Percentiles rank a stretch among this genome's conserved stretches.
These are phyloP conservation scores for Perodicticus potto DNA, from an alignment of 2,797 vertebrate species.

Conservation along the genomic window DNA sequence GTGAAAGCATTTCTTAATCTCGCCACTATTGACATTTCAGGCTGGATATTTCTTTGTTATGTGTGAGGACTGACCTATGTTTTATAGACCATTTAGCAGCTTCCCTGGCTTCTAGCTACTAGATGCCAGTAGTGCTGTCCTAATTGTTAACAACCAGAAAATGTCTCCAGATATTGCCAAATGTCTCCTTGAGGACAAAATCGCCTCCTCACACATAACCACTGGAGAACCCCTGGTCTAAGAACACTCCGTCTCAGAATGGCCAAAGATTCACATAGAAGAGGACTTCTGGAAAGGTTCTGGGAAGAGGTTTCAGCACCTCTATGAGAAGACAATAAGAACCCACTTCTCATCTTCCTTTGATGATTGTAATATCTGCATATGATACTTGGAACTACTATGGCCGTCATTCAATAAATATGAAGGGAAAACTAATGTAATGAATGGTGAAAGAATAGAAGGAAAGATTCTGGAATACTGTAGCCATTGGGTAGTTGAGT, in stretches of 20 bases:
- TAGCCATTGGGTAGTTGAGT: background rate
- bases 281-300: background rate
- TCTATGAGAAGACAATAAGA: background rate
- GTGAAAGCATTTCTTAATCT: background rate
- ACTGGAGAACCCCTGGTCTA: background rate
- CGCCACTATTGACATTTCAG: background rate
- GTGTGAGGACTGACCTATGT: rapidly evolving
- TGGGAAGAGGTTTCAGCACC: background rate
- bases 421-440: background rate
- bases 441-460: background rate
- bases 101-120: background rate
- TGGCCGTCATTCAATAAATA: background rate
- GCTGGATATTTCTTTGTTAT: background rate
- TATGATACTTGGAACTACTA: background rate
- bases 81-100: background rate
- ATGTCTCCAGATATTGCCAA: background rate
- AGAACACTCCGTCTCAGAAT: background rate
- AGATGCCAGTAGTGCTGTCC: background rate
- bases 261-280: background rate
- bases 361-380: background rate
- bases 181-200: background rate
- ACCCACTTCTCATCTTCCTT: background rate
- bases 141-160: background rate
- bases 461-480: background rate
- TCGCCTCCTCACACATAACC: background rate